Evolutionary conservation across 1,140 invertebrate species (phyloP).

Genomic region (Diplogasteroides magnus): DNA sequence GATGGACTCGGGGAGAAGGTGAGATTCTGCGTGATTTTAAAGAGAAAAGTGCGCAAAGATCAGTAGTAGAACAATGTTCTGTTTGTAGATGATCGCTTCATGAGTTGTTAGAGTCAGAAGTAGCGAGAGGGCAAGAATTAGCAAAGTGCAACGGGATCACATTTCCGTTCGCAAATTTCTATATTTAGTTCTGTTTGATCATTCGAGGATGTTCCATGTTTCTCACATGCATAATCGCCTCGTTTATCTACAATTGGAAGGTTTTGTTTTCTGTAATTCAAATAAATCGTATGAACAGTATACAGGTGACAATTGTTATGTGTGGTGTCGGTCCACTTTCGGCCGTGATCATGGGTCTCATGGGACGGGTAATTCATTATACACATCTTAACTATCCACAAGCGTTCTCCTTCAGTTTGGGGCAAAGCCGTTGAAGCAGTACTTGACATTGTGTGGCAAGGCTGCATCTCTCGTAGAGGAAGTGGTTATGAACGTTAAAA

Average conservation of each 20-base stretch:
- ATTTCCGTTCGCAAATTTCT: background rate
- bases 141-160: background rate
- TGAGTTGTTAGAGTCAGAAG: conserved; percentile 14
- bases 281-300: background rate
- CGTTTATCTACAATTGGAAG: conserved; percentile 38
- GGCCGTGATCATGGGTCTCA: conserved; percentile 33
- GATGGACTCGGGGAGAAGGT: conserved; percentile 84
- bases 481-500: conserved; percentile 68
- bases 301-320: background rate
- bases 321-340: conserved; percentile 12
- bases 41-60: too few relatives aligned
- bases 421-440: background rate
- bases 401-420: background rate
- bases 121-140: background rate
- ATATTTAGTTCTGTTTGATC: background rate
- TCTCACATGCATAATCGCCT: conserved; percentile 13
- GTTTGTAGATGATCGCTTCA: background rate
- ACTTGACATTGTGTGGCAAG: conserved; percentile 55
- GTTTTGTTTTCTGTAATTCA: conserved; percentile 1
- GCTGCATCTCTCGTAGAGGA: conserved; percentile 75
- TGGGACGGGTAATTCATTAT: conserved; percentile 9
- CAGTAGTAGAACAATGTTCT: background rate
- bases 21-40: conserved; percentile 67
- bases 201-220: background rate
- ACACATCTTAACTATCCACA: background rate